Evolutionary conservation across 1,140 invertebrate genomes (phyloP), one percentile per base, ranked within the genome.

Genomic region (Drosophila neocordata): DNA sequence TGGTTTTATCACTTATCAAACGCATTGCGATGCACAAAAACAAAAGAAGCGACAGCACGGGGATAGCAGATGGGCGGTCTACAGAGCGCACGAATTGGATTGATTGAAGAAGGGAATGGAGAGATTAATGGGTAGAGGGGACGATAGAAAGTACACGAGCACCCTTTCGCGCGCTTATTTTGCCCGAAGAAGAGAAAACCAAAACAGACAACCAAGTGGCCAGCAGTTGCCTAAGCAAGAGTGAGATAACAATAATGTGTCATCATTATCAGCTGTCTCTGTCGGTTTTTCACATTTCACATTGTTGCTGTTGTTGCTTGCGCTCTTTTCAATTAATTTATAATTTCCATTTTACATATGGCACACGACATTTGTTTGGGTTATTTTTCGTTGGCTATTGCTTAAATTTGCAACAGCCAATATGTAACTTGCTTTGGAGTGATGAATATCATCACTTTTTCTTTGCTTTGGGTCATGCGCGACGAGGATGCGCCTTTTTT

Each of bases 101-200:
- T 20, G 15, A 15, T 13, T 8, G 0, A 37, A n/a, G 37, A 34
- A 31, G 22, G 37, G 35, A 27, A 27, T 2, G 34, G 18, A 31
- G 27, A 31, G 4, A 31, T 31, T 31, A 31, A 31, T 31, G 27
- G 27, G 27, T 6, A 31, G 61, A 24, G 60, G 63, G 69, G 59
- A 57, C 59, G 73, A 66, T 63, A 88, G 82, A 82, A 87, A 87
- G 83, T 88, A 82, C 83, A 87, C 82, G 82, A 80, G 82, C 82
- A 85, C 78, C 82, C 82, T 85, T 85, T 85, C 70, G 82, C 82
- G 82, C 82, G 82, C 82, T 87, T 87, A 87, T 82, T 68, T 87
- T 88, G 27, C 31, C 57, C 41, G 41, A 87, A 71, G 82, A 85
- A 85, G 82, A 82, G 83, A 87, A 87, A 87, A 87, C 76, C 82